A percentile compares a stretch with the other conserved stretches of the same genome.
Conservation (phyloP, 2,113 vertebrate genomes). For the Macaca mulatta region DNA sequence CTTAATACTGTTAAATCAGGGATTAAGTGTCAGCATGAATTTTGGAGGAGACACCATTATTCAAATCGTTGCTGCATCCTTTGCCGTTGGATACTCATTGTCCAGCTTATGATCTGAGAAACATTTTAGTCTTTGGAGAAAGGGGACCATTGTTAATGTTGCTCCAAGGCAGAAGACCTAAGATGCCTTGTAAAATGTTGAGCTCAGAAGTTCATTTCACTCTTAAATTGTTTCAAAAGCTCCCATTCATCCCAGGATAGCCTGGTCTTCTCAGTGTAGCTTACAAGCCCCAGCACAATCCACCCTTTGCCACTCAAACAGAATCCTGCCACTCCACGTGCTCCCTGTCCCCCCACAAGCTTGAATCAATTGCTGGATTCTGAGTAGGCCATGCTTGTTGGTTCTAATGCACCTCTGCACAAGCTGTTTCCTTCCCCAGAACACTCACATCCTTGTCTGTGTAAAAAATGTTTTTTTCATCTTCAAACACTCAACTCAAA, state of each 20-base stretch:
- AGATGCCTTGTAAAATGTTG: neutral
- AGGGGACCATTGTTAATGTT: neutral
- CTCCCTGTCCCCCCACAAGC: too few species aligned
- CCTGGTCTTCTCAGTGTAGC: neutral
- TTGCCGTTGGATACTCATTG: neutral
- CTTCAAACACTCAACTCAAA: neutral
- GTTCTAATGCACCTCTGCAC: neutral
- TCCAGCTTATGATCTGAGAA: neutral
- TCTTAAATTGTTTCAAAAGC: neutral
- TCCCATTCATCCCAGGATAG: neutral
- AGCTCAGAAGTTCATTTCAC: neutral
- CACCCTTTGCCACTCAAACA: accelerated
- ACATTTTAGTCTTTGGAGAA: neutral
- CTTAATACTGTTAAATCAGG: neutral
- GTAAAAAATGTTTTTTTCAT: neutral
- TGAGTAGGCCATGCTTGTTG: accelerated
- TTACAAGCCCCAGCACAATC: neutral
- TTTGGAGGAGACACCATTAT: neutral
- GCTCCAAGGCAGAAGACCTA: neutral
- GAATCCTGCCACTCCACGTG: neutral
- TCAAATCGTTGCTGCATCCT: neutral
- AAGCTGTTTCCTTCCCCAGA: neutral
- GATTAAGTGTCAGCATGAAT: neutral
- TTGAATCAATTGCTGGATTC: neutral
- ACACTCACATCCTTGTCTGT: neutral